Conservation (phyloP, 2,113 vertebrate genomes). For the Phycodurus eques region DNA sequence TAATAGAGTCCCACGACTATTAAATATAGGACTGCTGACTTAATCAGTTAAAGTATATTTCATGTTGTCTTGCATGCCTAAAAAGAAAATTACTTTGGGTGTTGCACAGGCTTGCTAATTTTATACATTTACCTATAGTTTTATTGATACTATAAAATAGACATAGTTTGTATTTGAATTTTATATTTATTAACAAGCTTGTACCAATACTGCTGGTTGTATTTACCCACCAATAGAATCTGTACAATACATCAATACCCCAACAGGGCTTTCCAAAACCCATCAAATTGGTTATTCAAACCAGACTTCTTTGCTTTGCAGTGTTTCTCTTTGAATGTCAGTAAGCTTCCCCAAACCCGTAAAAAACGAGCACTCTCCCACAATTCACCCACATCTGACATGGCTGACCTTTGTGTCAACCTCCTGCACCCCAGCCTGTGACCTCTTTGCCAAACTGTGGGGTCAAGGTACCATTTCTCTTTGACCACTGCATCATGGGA, state of each 20-base stretch:
- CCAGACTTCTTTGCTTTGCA: constrained; percentile 6
- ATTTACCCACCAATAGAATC: neutral
- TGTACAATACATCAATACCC: neutral
- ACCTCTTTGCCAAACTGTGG: constrained; percentile 26
- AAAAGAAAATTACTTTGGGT: neutral
- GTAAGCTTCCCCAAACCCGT: constrained; percentile 20
- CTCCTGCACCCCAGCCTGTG: constrained; percentile 23
- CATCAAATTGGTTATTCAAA: constrained; percentile 43
- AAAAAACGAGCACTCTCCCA: constrained; percentile 21
- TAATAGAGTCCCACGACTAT: neutral
- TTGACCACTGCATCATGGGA: constrained; percentile 47
- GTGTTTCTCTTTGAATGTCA: constrained; percentile 44
- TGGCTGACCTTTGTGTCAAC: constrained; percentile 56
- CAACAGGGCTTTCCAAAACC: neutral
- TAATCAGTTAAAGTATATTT: neutral
- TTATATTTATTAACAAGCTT: neutral
- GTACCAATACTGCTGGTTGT: neutral
- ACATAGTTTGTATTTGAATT: neutral
- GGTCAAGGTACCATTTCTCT: constrained; percentile 30
- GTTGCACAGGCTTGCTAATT: neutral
- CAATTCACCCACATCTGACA: constrained; percentile 43
- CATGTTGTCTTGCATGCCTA: neutral
- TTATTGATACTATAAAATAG: neutral
- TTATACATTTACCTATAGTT: neutral
- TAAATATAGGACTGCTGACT: neutral